These are phyloP conservation scores for Dunckerocampus dactyliophorus DNA, from an alignment of 2,113 vertebrate genomes.

Conservation along the genomic window DNA sequence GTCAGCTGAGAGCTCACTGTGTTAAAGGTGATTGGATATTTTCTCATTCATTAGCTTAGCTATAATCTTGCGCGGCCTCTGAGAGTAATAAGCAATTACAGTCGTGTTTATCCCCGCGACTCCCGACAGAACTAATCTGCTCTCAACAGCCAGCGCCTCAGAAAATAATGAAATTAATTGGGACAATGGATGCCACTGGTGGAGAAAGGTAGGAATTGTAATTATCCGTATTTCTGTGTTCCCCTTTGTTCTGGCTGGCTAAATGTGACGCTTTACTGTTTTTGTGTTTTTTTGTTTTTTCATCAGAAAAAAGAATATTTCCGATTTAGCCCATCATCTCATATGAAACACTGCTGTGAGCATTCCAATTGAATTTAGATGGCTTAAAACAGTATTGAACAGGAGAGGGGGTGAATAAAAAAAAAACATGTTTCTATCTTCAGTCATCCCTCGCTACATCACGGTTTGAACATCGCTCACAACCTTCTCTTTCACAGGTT, in stretches of 20 bases:
- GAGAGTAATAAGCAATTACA: slow-evolving; percentile 67
- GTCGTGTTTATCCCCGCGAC: slow-evolving; percentile 60
- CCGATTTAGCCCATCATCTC: background rate
- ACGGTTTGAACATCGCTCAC: no score
- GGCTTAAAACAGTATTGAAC: no score
- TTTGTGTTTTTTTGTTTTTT: slow-evolving; percentile 16
- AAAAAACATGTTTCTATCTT: no score
- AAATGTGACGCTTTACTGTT: slow-evolving; percentile 10
- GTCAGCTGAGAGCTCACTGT: slow-evolving; percentile 23
- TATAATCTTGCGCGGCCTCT: slow-evolving; percentile 55
- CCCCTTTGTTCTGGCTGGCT: slow-evolving; percentile 26
- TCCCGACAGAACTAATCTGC: slow-evolving; percentile 64
- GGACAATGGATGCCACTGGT: slow-evolving; percentile 60
- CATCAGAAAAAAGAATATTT: slow-evolving; percentile 2
- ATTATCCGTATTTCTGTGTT: slow-evolving; percentile 53
- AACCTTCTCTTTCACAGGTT: no score
- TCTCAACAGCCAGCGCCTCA: slow-evolving; percentile 58
- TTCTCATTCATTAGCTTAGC: slow-evolving; percentile 55
- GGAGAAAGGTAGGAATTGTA: slow-evolving; percentile 68
- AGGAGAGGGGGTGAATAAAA: no score
- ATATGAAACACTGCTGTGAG: no score
- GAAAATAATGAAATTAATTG: slow-evolving; percentile 75
- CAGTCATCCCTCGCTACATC: no score
- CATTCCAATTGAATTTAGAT: no score
- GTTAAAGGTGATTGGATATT: slow-evolving; percentile 62